These are phyloP conservation scores for Petrocephalus microphthalmus DNA, from an alignment of 2,113 vertebrate species.

Conservation along the genomic window DNA sequence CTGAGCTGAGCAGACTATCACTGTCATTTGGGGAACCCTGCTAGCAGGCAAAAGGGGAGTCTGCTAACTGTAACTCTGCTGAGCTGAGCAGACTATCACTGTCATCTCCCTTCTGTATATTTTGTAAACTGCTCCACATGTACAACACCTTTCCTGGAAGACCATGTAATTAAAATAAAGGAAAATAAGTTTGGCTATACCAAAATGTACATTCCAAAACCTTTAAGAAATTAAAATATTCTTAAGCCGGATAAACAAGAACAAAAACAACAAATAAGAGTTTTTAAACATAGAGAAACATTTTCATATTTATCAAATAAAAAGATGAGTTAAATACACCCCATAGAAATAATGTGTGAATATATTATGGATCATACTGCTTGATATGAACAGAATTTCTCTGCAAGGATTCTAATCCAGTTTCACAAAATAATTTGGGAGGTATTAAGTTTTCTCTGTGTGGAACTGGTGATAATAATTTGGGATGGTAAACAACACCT, in stretches of 20 bases:
- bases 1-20: not conserved
- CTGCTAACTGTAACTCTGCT: not conserved
- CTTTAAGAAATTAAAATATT: slow-evolving; percentile 3
- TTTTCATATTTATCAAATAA: slow-evolving; percentile 13
- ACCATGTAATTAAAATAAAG: slow-evolving; percentile 5
- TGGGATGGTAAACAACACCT: not conserved
- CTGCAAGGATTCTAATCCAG: not conserved
- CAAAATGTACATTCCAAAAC: not conserved
- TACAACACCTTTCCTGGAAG: slow-evolving; percentile 10
- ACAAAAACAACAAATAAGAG: not conserved
- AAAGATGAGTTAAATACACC: not conserved
- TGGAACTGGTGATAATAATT: not conserved
- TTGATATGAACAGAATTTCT: not conserved
- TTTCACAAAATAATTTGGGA: not conserved
- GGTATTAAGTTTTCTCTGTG: not conserved
- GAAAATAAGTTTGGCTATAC: not conserved
- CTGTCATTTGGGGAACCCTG: no score
- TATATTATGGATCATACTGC: not conserved
- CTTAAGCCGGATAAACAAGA: slow-evolving; percentile 9
- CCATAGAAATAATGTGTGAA: not conserved
- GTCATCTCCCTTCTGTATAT: not conserved
- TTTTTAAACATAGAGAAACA: not conserved
- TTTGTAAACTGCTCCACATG: not conserved
- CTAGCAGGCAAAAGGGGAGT: no score
- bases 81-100: not conserved